Percentiles rank a stretch among this genome's conserved stretches.
phyloP scores from a whole-genome alignment of 2,113 vertebrate genomes.

The Ia io region DNA sequence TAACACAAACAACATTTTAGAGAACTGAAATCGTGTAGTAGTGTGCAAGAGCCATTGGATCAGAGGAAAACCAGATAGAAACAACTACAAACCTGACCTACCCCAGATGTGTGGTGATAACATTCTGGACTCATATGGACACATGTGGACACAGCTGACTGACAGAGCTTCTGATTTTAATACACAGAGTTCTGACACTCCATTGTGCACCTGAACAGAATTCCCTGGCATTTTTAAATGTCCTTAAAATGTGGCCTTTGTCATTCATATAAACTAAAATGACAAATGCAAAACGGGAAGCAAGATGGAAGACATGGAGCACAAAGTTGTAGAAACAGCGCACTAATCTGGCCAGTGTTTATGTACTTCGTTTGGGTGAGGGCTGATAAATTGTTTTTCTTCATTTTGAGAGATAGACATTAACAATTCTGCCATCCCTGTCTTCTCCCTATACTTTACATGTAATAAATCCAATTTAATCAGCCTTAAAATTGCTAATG shows the following conservation, averaged over 20 bases:
- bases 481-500: conserved; percentile 3
- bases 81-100: rapidly evolving
- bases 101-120: no score
- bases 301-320: neutral
- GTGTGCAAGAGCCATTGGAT: neutral
- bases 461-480: conserved; percentile 35
- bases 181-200: neutral
- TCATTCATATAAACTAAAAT: neutral
- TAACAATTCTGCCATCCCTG: neutral
- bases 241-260: neutral
- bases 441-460: neutral
- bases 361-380: neutral
- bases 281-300: neutral
- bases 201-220: neutral
- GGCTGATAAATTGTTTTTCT: neutral
- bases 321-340: neutral
- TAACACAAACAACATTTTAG: neutral
- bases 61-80: neutral
- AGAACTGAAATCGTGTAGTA: neutral
- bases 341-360: neutral
- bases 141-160: neutral
- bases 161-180: neutral
- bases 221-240: neutral
- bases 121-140: neutral
- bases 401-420: neutral